A percentile compares a stretch with the other conserved stretches of the same genome.
These are phyloP conservation scores for Euschistus heros DNA, from an alignment of 1,140 invertebrate genomes.

Conservation along the genomic window DNA sequence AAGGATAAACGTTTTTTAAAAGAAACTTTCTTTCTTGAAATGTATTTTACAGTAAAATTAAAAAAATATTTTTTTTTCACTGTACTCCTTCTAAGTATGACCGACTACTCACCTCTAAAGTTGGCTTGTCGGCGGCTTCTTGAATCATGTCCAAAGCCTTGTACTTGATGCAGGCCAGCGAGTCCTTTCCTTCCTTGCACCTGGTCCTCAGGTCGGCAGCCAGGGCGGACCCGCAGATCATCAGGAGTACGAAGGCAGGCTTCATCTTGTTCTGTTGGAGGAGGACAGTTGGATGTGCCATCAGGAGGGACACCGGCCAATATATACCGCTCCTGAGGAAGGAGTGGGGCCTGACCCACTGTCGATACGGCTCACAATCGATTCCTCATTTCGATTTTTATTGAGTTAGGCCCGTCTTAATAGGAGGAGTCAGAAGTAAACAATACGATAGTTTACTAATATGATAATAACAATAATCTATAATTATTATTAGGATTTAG, in stretches of 20 bases:
- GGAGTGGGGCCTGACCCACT: not conserved
- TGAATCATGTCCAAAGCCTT: slow-evolving; percentile 65
- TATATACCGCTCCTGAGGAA: not conserved
- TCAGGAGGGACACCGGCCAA: not conserved
- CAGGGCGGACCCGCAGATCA: slow-evolving; percentile 29
- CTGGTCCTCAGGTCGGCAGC: slow-evolving; percentile 48
- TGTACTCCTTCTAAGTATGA: too few relatives aligned
- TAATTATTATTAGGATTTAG: too few relatives aligned
- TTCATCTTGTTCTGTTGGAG: not conserved
- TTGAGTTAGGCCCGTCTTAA: too few relatives aligned
- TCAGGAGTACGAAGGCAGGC: not conserved
- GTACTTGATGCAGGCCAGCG: slow-evolving; percentile 68
- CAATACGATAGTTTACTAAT: too few relatives aligned
- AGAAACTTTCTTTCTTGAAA: too few relatives aligned
- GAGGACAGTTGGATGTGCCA: not conserved
- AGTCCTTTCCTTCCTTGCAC: slow-evolving; percentile 60
- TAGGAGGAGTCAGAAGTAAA: too few relatives aligned
- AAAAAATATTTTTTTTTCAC: too few relatives aligned
- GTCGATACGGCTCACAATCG: not conserved
- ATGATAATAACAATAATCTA: too few relatives aligned
- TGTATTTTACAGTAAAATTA: too few relatives aligned
- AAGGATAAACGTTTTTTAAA: too few relatives aligned
- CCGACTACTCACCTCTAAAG: slow-evolving; percentile 50
- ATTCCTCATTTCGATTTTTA: too few relatives aligned
- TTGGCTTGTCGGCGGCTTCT: slow-evolving; percentile 63